These are phyloP conservation scores for Drosophila yakuba DNA, from an alignment of 1,140 invertebrate species.

Conservation along the genomic window DNA sequence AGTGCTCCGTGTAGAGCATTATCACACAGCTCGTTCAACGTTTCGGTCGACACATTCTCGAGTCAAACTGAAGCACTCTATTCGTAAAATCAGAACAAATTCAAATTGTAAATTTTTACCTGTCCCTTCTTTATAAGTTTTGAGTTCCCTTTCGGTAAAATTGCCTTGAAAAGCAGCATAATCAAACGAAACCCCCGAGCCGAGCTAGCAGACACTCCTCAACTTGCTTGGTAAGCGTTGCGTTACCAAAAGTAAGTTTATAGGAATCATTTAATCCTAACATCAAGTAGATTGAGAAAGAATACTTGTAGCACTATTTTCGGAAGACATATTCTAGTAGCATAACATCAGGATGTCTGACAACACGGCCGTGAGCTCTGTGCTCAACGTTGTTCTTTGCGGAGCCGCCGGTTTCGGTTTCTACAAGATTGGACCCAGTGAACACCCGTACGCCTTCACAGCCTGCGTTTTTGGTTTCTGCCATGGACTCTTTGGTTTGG, in stretches of 20 bases:
- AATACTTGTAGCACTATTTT: not conserved
- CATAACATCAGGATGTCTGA: conserved; percentile 51
- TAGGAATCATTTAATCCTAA: no score
- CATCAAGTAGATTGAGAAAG: no score
- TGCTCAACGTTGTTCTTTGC: conserved; percentile 55
- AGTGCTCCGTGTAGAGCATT: conserved; percentile 14
- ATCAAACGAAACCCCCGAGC: not conserved
- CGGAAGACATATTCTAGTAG: no score
- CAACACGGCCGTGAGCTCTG: conserved; percentile 22
- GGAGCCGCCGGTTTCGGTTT: conserved; percentile 62
- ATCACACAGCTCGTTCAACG: conserved; percentile 53
- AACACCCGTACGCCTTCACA: conserved; percentile 68
- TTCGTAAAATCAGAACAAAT: conserved; percentile 36
- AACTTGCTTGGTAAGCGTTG: not conserved
- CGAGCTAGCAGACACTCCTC: not conserved
- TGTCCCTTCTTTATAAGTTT: not conserved
- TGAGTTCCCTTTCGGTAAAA: conserved; percentile 2
- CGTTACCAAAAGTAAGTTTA: no score
- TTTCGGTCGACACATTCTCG: conserved; percentile 63
- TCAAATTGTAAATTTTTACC: conserved; percentile 36
- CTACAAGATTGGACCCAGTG: conserved; percentile 30
- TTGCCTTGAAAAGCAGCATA: not conserved
- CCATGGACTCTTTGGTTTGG: conserved; percentile 59
- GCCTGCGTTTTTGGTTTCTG: conserved; percentile 71
- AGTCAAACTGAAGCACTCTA: conserved; percentile 20